Conservation (phyloP, 2,888 invertebrate species). For the Galerucella nymphaeae region DNA sequence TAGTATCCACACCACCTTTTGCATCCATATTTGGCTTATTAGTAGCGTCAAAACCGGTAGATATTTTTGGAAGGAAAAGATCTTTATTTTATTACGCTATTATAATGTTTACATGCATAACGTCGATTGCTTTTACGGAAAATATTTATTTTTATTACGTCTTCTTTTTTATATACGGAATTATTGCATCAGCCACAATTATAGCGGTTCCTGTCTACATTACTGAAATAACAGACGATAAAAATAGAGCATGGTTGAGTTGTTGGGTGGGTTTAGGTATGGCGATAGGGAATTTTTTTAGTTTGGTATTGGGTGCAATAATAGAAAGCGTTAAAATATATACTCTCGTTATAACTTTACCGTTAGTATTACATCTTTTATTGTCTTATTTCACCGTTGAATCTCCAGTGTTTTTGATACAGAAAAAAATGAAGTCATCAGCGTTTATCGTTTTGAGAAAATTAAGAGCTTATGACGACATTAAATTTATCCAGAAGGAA, state of each 20-base stretch:
- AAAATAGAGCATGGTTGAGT: slow-evolving; percentile 6
- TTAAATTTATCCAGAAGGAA: not conserved
- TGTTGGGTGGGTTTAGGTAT: not conserved
- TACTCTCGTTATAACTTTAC: not conserved
- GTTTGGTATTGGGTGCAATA: slow-evolving; percentile 4
- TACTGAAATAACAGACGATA: slow-evolving; percentile 14
- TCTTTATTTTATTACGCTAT: not conserved
- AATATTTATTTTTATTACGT: slow-evolving; percentile 11
- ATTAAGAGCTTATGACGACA: not conserved
- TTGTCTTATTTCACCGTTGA: not conserved
- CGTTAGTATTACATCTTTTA: not conserved
- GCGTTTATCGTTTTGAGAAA: not conserved
- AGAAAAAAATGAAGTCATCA: not conserved
- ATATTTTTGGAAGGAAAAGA: not conserved
- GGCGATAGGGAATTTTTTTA: not conserved
- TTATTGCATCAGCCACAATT: not conserved
- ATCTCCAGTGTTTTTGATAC: slow-evolving; percentile 11
- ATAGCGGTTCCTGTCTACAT: not conserved
- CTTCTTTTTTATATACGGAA: not conserved
- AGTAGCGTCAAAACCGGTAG: not conserved
- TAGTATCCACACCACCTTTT: not conserved
- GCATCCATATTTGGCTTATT: not conserved
- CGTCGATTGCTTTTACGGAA: not conserved
- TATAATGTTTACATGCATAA: not conserved
- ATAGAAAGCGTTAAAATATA: not conserved